Evolutionary conservation across 2,797 vertebrate genomes (phyloP).

Genomic region (Acanthurus tractus): DNA sequence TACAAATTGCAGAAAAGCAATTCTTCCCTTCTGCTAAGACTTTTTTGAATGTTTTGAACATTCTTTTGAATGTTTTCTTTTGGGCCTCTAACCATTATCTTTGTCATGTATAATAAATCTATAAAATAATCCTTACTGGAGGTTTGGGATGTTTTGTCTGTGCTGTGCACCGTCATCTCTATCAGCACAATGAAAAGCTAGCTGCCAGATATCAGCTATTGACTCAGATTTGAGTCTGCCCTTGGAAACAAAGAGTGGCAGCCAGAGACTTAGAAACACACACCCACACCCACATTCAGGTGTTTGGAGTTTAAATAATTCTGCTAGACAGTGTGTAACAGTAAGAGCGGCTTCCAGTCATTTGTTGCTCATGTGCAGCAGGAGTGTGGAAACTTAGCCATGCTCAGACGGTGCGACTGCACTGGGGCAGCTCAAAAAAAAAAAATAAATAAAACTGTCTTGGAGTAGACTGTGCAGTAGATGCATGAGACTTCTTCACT

Average conservation of each 20-base stretch:
- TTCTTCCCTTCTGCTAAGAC: not conserved
- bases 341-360: not conserved
- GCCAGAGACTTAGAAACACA: not conserved
- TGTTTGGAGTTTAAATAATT: not conserved
- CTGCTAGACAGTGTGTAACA: not conserved
- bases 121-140: no score
- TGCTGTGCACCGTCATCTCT: no score
- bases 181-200: not conserved
- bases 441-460: not conserved
- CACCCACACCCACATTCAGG: not conserved
- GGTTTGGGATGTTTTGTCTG: no score
- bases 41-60: no score
- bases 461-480: slow-evolving; percentile 3
- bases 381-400: slow-evolving; percentile 1
- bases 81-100: no score
- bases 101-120: no score
- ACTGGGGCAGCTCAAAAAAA: not conserved
- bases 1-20: not conserved
- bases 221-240: not conserved
- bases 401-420: not conserved
- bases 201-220: not conserved
- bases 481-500: slow-evolving; percentile 28
- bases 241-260: not conserved
- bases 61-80: no score
- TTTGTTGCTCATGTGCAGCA: not conserved